Evolutionary conservation across 2,888 invertebrate genomes (phyloP), one percentile per base, ranked within the genome.

Genomic region (Apoderus coryli): DNA sequence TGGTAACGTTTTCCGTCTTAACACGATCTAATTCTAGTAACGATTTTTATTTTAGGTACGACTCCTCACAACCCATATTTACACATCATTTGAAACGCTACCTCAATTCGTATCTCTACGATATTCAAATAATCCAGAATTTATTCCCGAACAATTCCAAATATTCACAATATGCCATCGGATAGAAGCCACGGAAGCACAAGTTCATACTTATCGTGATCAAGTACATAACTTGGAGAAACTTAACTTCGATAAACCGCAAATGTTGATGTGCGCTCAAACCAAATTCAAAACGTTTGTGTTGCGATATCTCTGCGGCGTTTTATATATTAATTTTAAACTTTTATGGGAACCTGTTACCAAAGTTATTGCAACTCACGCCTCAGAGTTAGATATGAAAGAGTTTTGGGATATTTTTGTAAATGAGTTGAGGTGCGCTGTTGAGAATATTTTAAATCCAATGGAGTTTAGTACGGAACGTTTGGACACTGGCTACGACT

Each of bases 291-390:
- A 67, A 45, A 59, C 68, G 42, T 69, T 79, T 45, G 72, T 79
- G 0, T 51, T 95, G 11, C 66, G 76, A 36, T 88, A 81, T 47
- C 65, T 92, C 46, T 64, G 92, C 16, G 89, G 92, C 2, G 67
- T 74, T 35, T 60, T 92, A 27, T 84, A 81, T 53, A 65, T 81
- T 11, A 92, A 92, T 53, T 92, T 95, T 48, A 79, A 82, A 43
- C 61, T 88, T 9, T 54, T 95, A 0, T 93, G 93, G 93, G 77
- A 81, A 37, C 86, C 90, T 1, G 64, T 81, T 0, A 63, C 68
- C 10, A 72, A 79, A 47, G 64, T 89, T 22, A 72, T 93, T 26
- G 67, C 74, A 2, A 68, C 76, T 1, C 81, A 80, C 50, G 81
- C 84, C 0, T 65, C 64, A 45, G 65, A 69, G 1, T 53, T 77